A percentile compares a stretch with the other conserved stretches of the same genome.
phyloP scores from a whole-genome alignment of 2,888 invertebrate genomes.

The Caenorhabditis sp. region DNA sequence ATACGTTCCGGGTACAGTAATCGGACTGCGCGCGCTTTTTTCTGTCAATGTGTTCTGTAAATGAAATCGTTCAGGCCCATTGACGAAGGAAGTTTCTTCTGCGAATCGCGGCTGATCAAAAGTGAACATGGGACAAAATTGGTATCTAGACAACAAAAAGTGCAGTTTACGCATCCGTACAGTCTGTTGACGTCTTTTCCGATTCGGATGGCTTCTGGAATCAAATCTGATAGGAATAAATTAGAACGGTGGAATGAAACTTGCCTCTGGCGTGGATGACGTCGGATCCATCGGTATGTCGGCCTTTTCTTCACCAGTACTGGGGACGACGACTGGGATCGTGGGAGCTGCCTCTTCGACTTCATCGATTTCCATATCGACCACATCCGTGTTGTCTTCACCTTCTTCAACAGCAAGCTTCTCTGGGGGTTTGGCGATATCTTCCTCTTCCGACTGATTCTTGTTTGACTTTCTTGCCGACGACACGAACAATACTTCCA shows the following conservation, averaged over 20 bases:
- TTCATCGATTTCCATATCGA: conserved; percentile 52
- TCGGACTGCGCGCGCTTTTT: too few relatives aligned
- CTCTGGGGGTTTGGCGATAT: conserved; percentile 10
- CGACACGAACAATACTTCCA: conserved; percentile 16
- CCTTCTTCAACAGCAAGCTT: background rate
- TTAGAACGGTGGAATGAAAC: too few relatives aligned
- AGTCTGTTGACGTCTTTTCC: background rate
- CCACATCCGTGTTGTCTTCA: conserved; percentile 25
- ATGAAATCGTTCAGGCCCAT: conserved; percentile 33
- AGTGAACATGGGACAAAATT: background rate
- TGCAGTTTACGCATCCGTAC: background rate
- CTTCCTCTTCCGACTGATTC: background rate
- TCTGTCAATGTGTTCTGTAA: too few relatives aligned
- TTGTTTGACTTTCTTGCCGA: conserved; percentile 10
- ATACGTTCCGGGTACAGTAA: conserved; percentile 88
- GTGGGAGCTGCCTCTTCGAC: conserved; percentile 9
- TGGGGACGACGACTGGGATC: background rate
- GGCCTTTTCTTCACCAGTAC: conserved; percentile 1
- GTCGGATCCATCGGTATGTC: conserved; percentile 55
- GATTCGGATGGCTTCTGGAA: too few relatives aligned
- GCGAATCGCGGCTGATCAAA: background rate
- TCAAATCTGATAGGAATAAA: too few relatives aligned
- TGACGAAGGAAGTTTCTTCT: conserved; percentile 14
- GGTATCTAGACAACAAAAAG: conserved; percentile 2
- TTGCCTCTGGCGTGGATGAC: too few relatives aligned